These are phyloP conservation scores for Pachycephala philippinensis DNA, from an alignment of 2,113 vertebrate genomes.

Conservation along the genomic window DNA sequence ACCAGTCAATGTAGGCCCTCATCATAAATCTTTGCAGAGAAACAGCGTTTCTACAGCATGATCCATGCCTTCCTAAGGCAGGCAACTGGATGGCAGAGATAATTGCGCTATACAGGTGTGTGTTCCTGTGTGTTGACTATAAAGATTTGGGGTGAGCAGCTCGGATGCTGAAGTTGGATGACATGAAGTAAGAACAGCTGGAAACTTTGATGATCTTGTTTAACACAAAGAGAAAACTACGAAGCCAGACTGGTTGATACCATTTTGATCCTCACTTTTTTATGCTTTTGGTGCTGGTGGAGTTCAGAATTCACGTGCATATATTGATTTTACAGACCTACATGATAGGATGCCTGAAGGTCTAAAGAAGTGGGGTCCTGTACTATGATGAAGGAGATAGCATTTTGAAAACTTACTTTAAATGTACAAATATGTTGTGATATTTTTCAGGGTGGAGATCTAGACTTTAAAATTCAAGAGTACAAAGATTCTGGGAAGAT, in stretches of 20 bases:
- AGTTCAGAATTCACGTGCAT: background rate
- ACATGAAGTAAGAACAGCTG: background rate
- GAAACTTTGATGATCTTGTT: background rate
- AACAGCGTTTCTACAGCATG: background rate
- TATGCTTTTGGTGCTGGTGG: background rate
- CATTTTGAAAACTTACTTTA: background rate
- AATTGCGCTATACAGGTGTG: background rate
- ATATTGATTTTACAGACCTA: background rate
- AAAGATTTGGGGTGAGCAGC: background rate
- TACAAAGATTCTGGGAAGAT: constrained; percentile 69
- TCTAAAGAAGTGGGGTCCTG: background rate
- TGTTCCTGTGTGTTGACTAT: background rate
- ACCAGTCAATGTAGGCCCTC: background rate
- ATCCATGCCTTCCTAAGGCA: background rate
- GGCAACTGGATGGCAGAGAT: background rate
- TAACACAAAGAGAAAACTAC: background rate
- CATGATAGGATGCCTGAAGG: background rate
- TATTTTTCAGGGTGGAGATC: constrained; percentile 80
- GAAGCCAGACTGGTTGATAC: background rate
- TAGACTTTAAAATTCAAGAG: constrained; percentile 83
- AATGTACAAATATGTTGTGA: background rate
- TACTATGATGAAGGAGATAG: background rate
- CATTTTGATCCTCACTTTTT: background rate
- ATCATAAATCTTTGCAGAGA: background rate
- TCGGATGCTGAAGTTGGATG: background rate